Conservation (phyloP, 2,797 vertebrate genomes). For the Chrosomus eos region DNA sequence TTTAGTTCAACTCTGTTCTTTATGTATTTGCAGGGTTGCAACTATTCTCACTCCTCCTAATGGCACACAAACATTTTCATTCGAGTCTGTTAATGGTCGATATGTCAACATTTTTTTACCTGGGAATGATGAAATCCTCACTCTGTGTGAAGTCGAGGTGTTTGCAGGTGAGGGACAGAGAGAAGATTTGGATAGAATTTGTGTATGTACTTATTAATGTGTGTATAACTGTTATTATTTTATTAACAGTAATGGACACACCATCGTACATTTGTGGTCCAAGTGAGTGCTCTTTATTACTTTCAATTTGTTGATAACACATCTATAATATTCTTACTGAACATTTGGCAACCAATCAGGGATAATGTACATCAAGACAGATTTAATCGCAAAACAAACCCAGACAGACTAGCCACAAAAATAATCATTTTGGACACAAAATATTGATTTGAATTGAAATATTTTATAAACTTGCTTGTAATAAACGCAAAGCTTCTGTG, state of each 20-base stretch:
- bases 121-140: neutral
- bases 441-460: neutral
- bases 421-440: neutral
- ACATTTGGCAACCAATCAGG: neutral
- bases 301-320: neutral
- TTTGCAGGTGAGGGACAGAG: conserved; percentile 2
- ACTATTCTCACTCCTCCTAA: neutral
- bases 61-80: neutral
- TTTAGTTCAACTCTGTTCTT: neutral
- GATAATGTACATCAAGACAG: neutral
- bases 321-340: neutral
- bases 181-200: neutral
- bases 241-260: neutral
- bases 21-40: neutral
- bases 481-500: too few species aligned
- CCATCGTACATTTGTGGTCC: neutral
- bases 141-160: conserved; percentile 39
- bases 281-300: neutral
- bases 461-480: too few species aligned
- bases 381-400: neutral
- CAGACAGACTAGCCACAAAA: neutral
- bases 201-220: neutral
- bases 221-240: neutral
- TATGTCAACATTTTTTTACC: conserved; percentile 28
- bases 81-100: neutral